phyloP scores from a whole-genome alignment of 1,140 invertebrate genomes.

The Pachypeltis micranthus region DNA sequence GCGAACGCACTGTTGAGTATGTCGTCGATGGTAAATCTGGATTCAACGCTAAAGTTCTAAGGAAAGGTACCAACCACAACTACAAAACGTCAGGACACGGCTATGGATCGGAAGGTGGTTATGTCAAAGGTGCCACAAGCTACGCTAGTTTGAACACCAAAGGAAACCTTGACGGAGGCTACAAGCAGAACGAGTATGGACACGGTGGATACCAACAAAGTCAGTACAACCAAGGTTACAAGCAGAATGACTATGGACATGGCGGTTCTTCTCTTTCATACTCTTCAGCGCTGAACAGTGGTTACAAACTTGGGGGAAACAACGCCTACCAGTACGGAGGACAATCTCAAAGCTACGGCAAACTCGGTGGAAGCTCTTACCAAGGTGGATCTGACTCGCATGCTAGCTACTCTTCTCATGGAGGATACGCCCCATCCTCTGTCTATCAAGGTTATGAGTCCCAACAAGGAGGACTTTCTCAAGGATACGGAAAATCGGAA shows the following conservation, averaged over 20 bases:
- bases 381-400: not conserved
- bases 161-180: not conserved
- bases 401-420: too few species aligned
- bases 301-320: not conserved
- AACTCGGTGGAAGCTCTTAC: not conserved
- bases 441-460: too few species aligned
- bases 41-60: conserved; percentile 26
- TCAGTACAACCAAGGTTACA: not conserved
- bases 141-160: not conserved
- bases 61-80: not conserved
- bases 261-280: not conserved
- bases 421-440: too few species aligned
- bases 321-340: not conserved
- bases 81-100: not conserved
- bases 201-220: not conserved
- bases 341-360: too few species aligned
- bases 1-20: conserved; percentile 24
- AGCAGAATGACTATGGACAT: not conserved
- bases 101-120: not conserved
- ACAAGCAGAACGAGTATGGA: not conserved
- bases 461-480: too few species aligned
- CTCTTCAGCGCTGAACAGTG: not conserved
- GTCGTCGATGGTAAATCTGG: conserved; percentile 24
- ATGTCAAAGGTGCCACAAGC: not conserved
- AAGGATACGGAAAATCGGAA: too few species aligned